Evolutionary conservation across 2,888 invertebrate species (phyloP).

Genomic region (Gonocerus acuteangulatus): DNA sequence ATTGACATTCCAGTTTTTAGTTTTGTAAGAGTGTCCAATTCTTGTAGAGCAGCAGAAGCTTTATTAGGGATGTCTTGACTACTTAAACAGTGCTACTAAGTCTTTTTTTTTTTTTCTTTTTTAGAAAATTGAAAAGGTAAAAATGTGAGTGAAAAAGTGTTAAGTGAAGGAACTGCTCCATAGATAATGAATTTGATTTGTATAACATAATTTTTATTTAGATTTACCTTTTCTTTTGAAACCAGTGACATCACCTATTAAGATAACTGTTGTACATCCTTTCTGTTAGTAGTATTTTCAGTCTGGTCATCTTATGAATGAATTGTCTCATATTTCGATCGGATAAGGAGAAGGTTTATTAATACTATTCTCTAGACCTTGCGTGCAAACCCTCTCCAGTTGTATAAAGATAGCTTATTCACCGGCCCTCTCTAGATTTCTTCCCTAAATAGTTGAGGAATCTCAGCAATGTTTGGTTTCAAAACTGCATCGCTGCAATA

Average conservation of each 20-base stretch:
- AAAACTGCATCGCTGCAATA: constrained; percentile 17
- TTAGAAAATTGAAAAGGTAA: background rate
- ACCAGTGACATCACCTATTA: background rate
- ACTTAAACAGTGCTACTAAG: background rate
- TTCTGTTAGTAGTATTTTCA: background rate
- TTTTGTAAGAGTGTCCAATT: constrained; percentile 6
- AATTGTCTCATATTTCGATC: constrained; percentile 26
- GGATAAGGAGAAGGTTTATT: constrained; percentile 1
- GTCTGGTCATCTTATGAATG: background rate
- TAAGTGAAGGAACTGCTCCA: no score
- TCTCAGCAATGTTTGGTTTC: constrained; percentile 18
- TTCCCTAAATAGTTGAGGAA: constrained; percentile 5
- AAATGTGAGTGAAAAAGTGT: background rate
- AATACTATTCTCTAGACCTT: background rate
- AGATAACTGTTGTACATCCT: background rate
- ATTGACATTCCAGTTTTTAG: constrained; percentile 5
- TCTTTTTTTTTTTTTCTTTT: no score
- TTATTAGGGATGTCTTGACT: constrained; percentile 6
- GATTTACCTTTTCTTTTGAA: background rate
- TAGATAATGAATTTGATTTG: no score
- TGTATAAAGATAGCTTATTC: background rate
- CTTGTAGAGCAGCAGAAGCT: constrained; percentile 1
- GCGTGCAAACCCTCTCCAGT: background rate
- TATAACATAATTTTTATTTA: no score
- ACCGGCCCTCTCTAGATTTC: background rate